These are phyloP conservation scores for Cephus sareptanus DNA, from an alignment of 2,888 invertebrate species.

Conservation along the genomic window DNA sequence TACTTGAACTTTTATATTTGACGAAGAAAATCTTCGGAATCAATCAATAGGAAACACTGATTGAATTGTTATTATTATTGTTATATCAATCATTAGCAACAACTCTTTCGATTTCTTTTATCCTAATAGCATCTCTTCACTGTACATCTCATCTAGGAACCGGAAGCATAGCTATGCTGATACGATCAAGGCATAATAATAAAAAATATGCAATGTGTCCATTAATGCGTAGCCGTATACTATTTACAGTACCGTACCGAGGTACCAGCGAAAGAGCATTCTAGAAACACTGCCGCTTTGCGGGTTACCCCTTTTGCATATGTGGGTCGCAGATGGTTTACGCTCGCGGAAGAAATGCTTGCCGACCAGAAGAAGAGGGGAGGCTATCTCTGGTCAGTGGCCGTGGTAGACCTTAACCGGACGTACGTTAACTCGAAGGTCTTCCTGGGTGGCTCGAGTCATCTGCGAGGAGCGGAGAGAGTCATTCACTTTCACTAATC, in stretches of 20 bases:
- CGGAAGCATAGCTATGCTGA: not conserved
- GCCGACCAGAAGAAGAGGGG: not conserved
- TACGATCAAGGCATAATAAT: not conserved
- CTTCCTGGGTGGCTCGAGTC: slow-evolving; percentile 4
- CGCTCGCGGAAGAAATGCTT: not conserved
- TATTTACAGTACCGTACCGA: not conserved
- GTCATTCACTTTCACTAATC: slow-evolving; percentile 28
- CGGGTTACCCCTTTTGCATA: not conserved
- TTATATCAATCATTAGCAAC: not conserved
- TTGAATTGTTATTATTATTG: not conserved
- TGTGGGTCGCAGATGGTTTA: not conserved
- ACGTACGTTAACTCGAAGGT: slow-evolving; percentile 1
- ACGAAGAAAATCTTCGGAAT: not conserved
- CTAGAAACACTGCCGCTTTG: not conserved
- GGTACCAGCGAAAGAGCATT: not conserved
- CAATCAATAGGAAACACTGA: not conserved
- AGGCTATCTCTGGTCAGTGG: not conserved
- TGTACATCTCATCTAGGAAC: not conserved
- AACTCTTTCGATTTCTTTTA: not conserved
- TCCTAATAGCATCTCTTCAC: too few species aligned
- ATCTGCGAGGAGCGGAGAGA: slow-evolving; percentile 8
- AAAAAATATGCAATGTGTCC: not conserved
- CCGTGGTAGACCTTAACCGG: slow-evolving; percentile 1
- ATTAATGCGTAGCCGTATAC: not conserved
- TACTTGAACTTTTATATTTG: not conserved